Evolutionary conservation across 2,888 invertebrate genomes (phyloP).

Genomic region (Eudemis profundana): DNA sequence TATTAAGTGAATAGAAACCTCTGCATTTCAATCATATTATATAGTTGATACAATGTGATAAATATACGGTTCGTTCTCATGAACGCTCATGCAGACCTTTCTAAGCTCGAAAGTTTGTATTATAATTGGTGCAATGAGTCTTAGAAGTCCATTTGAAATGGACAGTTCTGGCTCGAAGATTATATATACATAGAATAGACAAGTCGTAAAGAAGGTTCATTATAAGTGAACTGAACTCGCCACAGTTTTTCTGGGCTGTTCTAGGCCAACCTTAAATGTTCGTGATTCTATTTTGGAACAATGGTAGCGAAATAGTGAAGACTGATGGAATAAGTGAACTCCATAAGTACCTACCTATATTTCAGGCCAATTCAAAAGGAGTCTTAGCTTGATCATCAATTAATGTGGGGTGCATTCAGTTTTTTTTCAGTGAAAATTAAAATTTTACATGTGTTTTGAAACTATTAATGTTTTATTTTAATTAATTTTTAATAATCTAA

Average conservation of each 20-base stretch:
- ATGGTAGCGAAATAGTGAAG: conserved; percentile 67
- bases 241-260: conserved; percentile 36
- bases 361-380: conserved; percentile 14
- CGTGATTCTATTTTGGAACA: conserved; percentile 44
- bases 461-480: no score
- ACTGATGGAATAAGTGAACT: conserved; percentile 65
- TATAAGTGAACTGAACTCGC: conserved; percentile 29
- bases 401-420: no score
- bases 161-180: conserved; percentile 28
- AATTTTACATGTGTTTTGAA: no score
- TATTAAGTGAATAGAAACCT: conserved; percentile 23
- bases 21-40: conserved; percentile 39
- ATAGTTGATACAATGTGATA: conserved; percentile 42
- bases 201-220: conserved; percentile 26
- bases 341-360: conserved; percentile 23
- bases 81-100: conserved; percentile 2
- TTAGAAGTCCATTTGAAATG: conserved; percentile 34
- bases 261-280: conserved; percentile 27
- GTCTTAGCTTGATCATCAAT: conserved; percentile 24
- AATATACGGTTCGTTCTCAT: conserved; percentile 15
- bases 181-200: conserved; percentile 30
- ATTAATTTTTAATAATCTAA: no score
- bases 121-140: conserved; percentile 20
- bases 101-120: conserved; percentile 2
- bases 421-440: no score